phyloP scores from a whole-genome alignment of 2,797 vertebrate genomes.

The Gymnopithys bicolor region DNA sequence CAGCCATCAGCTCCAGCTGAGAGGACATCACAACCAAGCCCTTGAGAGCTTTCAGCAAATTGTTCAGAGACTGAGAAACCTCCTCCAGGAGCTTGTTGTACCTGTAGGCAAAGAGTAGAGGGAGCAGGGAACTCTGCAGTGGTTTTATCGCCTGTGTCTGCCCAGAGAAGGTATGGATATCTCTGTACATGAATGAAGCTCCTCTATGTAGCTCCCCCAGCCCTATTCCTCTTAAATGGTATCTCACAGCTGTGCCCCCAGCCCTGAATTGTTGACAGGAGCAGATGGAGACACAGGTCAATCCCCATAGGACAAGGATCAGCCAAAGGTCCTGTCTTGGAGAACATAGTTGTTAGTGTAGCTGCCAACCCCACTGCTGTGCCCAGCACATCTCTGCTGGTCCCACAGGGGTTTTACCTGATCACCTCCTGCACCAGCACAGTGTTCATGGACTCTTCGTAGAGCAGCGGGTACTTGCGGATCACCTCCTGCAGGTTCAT shows the following conservation, averaged over 20 bases:
- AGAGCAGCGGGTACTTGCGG: slow-evolving; percentile 85
- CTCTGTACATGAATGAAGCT: background rate
- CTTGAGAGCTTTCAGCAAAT: slow-evolving; percentile 90
- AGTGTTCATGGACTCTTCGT: slow-evolving; percentile 94
- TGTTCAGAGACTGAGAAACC: slow-evolving; percentile 82
- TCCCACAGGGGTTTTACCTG: slow-evolving; percentile 75
- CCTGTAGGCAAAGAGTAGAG: slow-evolving; percentile 68
- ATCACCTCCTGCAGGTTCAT: slow-evolving; percentile 80
- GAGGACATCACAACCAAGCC: slow-evolving; percentile 93
- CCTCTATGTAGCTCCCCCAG: background rate
- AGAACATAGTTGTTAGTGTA: background rate
- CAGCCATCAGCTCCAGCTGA: slow-evolving; percentile 88
- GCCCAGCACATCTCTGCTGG: background rate
- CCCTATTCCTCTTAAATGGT: accelerated
- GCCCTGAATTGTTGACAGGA: background rate
- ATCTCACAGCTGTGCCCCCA: background rate
- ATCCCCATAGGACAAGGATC: background rate
- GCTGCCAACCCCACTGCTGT: background rate
- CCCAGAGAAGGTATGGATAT: background rate
- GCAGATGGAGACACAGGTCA: background rate
- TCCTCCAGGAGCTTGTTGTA: slow-evolving; percentile 86
- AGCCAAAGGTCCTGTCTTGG: background rate
- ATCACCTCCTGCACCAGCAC: slow-evolving; percentile 91
- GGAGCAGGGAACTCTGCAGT: background rate
- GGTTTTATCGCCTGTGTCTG: accelerated